Percentiles rank a stretch among this genome's conserved stretches.
These are phyloP conservation scores for Taenioides sp. DNA, from an alignment of 2,797 vertebrate genomes.

Conservation along the genomic window DNA sequence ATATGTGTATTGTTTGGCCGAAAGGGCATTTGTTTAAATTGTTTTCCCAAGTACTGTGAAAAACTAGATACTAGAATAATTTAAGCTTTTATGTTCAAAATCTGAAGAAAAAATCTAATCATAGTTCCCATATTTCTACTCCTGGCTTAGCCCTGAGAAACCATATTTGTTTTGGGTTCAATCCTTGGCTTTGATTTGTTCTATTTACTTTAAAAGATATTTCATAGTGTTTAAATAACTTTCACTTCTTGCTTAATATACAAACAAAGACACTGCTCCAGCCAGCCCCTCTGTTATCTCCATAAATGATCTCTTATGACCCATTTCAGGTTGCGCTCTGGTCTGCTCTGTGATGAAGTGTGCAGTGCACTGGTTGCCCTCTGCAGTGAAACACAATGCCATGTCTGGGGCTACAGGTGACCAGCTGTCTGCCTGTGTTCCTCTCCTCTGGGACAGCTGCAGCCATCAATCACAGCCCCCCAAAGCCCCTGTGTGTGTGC, in stretches of 20 bases:
- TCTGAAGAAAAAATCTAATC: too few relatives aligned
- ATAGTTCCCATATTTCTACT: too few relatives aligned
- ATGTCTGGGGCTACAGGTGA: constrained; percentile 79
- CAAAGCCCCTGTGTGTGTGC: constrained; percentile 52
- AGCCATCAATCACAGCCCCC: constrained; percentile 75
- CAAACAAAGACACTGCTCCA: constrained; percentile 4
- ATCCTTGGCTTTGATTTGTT: background rate
- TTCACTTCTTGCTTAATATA: background rate
- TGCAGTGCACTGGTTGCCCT: constrained; percentile 61
- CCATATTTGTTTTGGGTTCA: background rate
- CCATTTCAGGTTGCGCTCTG: constrained; percentile 34
- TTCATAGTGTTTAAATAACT: background rate
- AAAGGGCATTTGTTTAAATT: too few relatives aligned
- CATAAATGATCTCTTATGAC: constrained; percentile 26
- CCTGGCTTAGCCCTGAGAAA: background rate
- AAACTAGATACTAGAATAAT: background rate
- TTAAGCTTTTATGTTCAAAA: too few relatives aligned
- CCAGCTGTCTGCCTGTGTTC: constrained; percentile 78
- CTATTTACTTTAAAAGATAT: background rate
- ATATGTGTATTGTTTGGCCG: too few relatives aligned
- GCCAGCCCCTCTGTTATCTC: background rate
- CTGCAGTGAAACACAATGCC: constrained; percentile 73
- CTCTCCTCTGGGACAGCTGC: constrained; percentile 76
- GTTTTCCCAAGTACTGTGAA: too few relatives aligned
- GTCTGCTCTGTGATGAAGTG: constrained; percentile 50